Conservation (phyloP, 2,797 vertebrate genomes). For the Tolypeutes matacus region DNA sequence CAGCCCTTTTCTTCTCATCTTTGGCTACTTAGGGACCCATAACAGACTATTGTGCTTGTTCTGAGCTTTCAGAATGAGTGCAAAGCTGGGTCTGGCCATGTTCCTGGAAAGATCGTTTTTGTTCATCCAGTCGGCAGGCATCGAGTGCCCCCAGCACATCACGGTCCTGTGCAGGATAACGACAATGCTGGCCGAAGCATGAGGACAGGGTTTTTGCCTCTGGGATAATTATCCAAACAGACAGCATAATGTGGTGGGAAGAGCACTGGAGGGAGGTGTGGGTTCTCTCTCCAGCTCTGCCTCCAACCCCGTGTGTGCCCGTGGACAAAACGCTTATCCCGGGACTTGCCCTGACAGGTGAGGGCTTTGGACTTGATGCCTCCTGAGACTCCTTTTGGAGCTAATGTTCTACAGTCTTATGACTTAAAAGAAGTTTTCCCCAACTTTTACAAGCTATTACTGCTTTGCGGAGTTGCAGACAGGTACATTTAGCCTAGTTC, state of each 20-base stretch:
- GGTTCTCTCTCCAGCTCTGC: background rate
- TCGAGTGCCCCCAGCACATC: background rate
- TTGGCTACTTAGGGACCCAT: slow-evolving; percentile 30
- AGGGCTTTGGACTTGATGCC: background rate
- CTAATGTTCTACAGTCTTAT: background rate
- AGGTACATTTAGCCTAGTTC: slow-evolving; percentile 25
- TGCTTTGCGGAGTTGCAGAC: background rate
- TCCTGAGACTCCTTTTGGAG: background rate
- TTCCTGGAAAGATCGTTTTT: background rate
- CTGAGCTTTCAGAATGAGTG: slow-evolving; percentile 5
- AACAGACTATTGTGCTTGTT: slow-evolving; percentile 15
- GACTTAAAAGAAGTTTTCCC: background rate
- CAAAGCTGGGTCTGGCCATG: background rate
- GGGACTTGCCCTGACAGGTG: background rate
- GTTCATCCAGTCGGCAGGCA: background rate
- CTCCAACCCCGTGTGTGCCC: accelerated
- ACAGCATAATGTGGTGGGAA: background rate
- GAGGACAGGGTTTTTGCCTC: background rate
- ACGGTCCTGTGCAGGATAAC: background rate
- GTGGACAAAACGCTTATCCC: background rate
- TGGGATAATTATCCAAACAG: background rate
- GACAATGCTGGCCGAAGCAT: background rate
- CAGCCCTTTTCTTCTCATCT: slow-evolving; percentile 61
- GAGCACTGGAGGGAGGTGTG: background rate
- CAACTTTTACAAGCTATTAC: background rate